These are phyloP conservation scores for Brachypteracias leptosomus DNA, from an alignment of 2,113 vertebrate genomes.

Conservation along the genomic window DNA sequence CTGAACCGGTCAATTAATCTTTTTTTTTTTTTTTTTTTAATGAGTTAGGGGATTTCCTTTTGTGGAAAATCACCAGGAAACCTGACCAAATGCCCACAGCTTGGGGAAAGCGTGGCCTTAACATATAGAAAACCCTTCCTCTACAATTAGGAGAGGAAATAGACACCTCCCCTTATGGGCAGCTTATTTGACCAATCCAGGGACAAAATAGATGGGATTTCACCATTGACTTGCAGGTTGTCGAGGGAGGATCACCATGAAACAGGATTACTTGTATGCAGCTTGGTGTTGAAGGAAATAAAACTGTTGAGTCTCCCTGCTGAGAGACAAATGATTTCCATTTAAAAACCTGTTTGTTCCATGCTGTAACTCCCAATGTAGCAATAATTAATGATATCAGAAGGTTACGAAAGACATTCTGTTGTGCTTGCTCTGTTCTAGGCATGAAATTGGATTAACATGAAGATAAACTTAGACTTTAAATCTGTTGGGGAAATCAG, in stretches of 20 bases:
- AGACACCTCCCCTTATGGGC: constrained; percentile 54
- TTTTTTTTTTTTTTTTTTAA: constrained; percentile 82
- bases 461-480: constrained; percentile 69
- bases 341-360: constrained; percentile 80
- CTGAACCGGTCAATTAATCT: constrained; percentile 84
- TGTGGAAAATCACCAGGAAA: constrained; percentile 77
- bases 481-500: constrained; percentile 73
- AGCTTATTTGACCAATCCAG: constrained; percentile 57
- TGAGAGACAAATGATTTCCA: constrained; percentile 84
- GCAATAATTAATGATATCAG: constrained; percentile 81
- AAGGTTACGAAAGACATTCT: constrained; percentile 75
- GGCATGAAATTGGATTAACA: constrained; percentile 81
- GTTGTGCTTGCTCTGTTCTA: constrained; percentile 66
- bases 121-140: constrained; percentile 58
- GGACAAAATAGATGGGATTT: constrained; percentile 57
- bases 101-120: constrained; percentile 56
- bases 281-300: constrained; percentile 67
- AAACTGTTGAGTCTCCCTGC: constrained; percentile 72
- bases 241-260: constrained; percentile 46
- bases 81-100: constrained; percentile 76
- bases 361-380: constrained; percentile 75
- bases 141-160: constrained; percentile 68
- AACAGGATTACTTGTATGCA: constrained; percentile 52
- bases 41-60: constrained; percentile 84
- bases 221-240: constrained; percentile 49